These are phyloP conservation scores for Ceratina calcarata DNA, from an alignment of 1,140 invertebrate genomes.

Conservation along the genomic window DNA sequence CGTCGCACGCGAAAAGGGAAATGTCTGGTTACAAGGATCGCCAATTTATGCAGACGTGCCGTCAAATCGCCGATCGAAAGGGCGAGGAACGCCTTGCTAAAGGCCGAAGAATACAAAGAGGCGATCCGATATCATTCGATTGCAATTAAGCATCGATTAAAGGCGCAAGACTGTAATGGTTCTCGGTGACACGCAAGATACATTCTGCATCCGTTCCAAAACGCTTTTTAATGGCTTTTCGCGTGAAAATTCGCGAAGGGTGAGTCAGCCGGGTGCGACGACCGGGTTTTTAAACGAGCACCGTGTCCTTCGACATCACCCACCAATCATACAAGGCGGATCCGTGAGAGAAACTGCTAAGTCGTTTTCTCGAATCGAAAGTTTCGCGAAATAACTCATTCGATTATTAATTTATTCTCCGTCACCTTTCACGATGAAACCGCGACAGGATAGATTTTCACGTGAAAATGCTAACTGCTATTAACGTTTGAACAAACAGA, in stretches of 20 bases:
- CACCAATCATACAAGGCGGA: slow-evolving; percentile 22
- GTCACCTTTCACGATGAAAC: slow-evolving; percentile 11
- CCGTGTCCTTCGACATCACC: slow-evolving; percentile 54
- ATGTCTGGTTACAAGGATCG: background rate
- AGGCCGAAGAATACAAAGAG: background rate
- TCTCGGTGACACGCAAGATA: background rate
- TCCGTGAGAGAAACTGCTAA: background rate
- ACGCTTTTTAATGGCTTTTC: background rate
- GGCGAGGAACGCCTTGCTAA: background rate
- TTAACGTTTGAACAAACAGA: slow-evolving; percentile 9
- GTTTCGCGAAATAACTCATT: too few relatives aligned
- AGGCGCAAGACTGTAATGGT: slow-evolving; percentile 21
- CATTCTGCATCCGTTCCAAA: slow-evolving; percentile 1
- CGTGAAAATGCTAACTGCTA: background rate
- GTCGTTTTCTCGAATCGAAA: too few relatives aligned
- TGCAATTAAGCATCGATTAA: slow-evolving; percentile 38
- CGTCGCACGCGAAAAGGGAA: background rate
- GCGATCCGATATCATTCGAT: background rate
- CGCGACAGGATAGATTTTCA: background rate
- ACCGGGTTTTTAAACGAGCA: slow-evolving; percentile 43
- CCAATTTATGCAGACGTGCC: slow-evolving; percentile 14
- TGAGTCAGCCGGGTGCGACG: slow-evolving; percentile 47
- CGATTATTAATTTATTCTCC: background rate
- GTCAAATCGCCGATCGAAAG: background rate
- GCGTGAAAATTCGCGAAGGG: background rate